Base-by-base conservation (phyloP, 2,113 vertebrate species). In the Mormyrus iriodes region DNA sequence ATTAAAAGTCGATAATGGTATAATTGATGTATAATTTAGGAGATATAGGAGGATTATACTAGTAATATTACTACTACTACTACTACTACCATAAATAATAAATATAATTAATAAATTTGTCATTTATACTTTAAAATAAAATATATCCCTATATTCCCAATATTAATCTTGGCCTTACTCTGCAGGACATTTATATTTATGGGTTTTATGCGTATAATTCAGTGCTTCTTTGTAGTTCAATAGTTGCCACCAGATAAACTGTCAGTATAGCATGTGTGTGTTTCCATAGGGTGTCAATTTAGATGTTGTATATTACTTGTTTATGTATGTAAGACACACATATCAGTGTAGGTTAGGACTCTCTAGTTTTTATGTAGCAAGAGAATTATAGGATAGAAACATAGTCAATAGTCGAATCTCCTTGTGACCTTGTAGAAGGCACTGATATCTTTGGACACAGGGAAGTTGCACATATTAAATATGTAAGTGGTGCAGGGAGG, bases 401-500 rank as follows among this genome's bases (percentile, higher is more conserved):
- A 21, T 24, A 21, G 46, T 85, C 46, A 53, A 35, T 39, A 51
- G 85, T 55, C 7, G 31, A 53, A 53, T 27, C 31, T 53, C 85
- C 49, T 86, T 19, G 24, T 86, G 85, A 53, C 85, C 85, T 86
- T 86, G 85, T 15, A 39, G 31, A 51, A 86, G 31, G 51, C 31
- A 39, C 52, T 35, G 51, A 27, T 13, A 52, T 19, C 85, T 53
- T 31, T 51, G 51, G 49, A 51, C 85, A 86, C 12, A 86, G 85
- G 85, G 85, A 53, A 86, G 85, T 27, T 53, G 51, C 51, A 35
- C 49, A 55, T 53, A 35, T 86, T 86, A 10, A 86, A 86, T 86
- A 86, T 86, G 48, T 51, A 86, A 86, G 52, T 19, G 51, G 85
- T 35, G 15, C 6, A 3, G 9, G 21, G 51, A 35, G 24, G 51